Conservation (phyloP, 1,140 invertebrate genomes). For the Asobara japonica region DNA sequence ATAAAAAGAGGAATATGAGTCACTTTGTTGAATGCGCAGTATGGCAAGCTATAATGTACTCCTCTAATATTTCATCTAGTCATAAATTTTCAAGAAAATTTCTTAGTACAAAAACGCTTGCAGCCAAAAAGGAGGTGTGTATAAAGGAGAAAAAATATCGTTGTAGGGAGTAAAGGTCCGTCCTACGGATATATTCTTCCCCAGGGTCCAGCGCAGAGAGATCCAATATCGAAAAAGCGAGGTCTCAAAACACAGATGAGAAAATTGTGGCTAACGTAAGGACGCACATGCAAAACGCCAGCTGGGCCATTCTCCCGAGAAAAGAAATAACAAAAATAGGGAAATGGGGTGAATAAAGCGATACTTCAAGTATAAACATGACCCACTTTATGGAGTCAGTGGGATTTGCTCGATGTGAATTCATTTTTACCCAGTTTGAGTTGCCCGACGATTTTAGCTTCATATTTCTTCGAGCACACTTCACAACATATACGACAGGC, state of each 20-base stretch:
- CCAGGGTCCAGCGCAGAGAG: not conserved
- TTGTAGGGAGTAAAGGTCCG: too few species aligned
- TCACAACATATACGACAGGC: not conserved
- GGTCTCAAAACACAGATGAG: not conserved
- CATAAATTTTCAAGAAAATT: too few species aligned
- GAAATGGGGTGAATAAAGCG: not conserved
- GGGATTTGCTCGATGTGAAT: not conserved
- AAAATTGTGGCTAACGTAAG: not conserved
- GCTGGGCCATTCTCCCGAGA: not conserved
- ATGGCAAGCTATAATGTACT: too few species aligned
- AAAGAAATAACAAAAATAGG: conserved; percentile 14
- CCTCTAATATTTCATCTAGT: too few species aligned
- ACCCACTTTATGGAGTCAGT: conserved; percentile 9
- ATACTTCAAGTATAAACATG: not conserved
- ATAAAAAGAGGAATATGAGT: too few species aligned
- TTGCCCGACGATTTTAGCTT: not conserved
- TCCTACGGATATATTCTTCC: too few species aligned
- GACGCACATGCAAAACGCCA: not conserved
- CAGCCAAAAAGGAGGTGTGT: too few species aligned
- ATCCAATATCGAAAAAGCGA: not conserved
- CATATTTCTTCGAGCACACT: not conserved
- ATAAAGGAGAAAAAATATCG: too few species aligned
- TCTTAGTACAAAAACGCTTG: too few species aligned
- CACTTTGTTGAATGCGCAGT: too few species aligned
- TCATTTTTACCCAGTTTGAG: not conserved